A percentile compares a stretch with the other conserved stretches of the same genome.
Conservation (phyloP, 1,140 invertebrate species). For the Adelges cooleyi region DNA sequence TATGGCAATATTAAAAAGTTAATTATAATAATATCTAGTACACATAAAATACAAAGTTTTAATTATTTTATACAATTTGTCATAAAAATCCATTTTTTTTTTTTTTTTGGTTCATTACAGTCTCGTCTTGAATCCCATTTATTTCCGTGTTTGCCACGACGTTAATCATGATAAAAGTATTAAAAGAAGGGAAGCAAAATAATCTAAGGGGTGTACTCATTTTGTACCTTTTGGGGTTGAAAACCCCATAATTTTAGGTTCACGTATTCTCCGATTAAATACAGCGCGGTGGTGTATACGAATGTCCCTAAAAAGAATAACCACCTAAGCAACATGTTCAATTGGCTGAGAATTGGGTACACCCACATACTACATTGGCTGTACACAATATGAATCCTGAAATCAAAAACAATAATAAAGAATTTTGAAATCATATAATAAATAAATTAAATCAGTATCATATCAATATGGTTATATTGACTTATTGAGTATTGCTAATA, state of each 20-base stretch:
- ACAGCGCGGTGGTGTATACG: conserved; percentile 47
- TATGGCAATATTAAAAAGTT: neutral
- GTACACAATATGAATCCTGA: conserved; percentile 59
- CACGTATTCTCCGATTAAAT: conserved; percentile 55
- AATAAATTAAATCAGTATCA: no score
- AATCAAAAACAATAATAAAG: no score
- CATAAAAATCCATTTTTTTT: conserved; percentile 11
- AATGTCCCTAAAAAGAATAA: conserved; percentile 56
- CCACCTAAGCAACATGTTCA: conserved; percentile 55
- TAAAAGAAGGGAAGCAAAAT: no score
- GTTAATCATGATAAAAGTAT: no score
- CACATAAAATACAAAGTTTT: neutral
- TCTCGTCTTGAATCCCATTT: conserved; percentile 8
- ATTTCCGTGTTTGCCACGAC: neutral
- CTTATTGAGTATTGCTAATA: no score
- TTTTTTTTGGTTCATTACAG: no score
- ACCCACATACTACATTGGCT: conserved; percentile 66
- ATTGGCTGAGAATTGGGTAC: conserved; percentile 67
- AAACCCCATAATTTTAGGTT: conserved; percentile 45
- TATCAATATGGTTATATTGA: no score
- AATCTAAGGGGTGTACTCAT: conserved; percentile 14
- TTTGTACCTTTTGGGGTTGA: conserved; percentile 27
- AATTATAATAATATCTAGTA: neutral
- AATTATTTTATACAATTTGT: neutral
- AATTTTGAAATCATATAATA: no score